Evolutionary conservation across 2,888 invertebrate species (phyloP), one percentile per base, ranked within the genome.

Genomic region (Serripes groenlandicus): DNA sequence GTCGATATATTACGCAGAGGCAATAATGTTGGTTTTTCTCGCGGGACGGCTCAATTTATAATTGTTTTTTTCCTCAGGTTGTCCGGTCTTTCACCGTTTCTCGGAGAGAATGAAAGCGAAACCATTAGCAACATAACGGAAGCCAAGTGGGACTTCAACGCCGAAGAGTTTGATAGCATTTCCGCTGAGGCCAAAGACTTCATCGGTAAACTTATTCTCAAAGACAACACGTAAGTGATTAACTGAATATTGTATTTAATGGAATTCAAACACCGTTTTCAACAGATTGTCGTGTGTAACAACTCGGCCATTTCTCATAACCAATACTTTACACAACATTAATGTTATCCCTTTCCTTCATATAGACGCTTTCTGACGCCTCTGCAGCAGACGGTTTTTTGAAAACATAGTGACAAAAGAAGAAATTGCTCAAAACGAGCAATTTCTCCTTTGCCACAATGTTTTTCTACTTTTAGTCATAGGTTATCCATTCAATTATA

Each of bases 71-170:
- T 3, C 18, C 49, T 68, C 88, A 96, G 95, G 78, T 86, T 99
- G 91, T 99, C 99, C 42, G 99, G 99, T 5, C 95, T 99, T 81
- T 99, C 99, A 7, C 99, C 99, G 21, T 99, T 99, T 95, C 98
- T 99, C 98, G 99, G 99, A 0, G 98, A 98, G 94, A 98, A 97
- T 66, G 99, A 99, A 95, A 97, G 98, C 90, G 98, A 99, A 95
- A 99, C 99, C 11, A 98, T 99, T 97, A 98, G 98, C n/a, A 99
- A 99, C 95, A 99, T 99, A 37, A 99, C 99, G 1, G 97, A 98
- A 90, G 98, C 98, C 69, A 98, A 98, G 94, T 99, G 98, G 95
- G 99, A 99, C 95, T 99, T 98, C 95, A 98, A 99, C 92, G 99
- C 99, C 94, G 98, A 99, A 95, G 98, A 98, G 79, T 99, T 99